phyloP scores from a whole-genome alignment of 2,113 vertebrate genomes.

The Epinephelus fuscoguttatus region DNA sequence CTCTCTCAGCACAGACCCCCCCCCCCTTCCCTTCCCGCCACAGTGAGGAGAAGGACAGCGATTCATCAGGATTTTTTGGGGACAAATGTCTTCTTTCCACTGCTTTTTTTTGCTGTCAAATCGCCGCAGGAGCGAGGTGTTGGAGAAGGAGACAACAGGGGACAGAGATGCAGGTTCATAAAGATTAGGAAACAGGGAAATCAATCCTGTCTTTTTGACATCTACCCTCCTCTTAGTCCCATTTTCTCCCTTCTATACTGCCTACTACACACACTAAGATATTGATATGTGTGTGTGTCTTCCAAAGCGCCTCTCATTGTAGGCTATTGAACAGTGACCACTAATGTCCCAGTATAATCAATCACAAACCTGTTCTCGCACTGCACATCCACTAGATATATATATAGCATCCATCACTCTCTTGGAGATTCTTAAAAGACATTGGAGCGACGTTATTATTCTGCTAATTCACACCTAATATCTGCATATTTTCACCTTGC shows the following conservation, averaged over 20 bases:
- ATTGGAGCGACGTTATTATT: slow-evolving; percentile 1
- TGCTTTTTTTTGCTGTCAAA: background rate
- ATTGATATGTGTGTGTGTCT: slow-evolving; percentile 39
- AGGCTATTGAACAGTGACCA: slow-evolving; percentile 41
- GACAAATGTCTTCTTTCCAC: background rate
- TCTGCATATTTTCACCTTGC: slow-evolving; percentile 29
- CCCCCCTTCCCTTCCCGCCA: background rate
- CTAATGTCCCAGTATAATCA: slow-evolving; percentile 49
- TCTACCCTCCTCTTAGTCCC: slow-evolving; percentile 7
- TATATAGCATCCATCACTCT: background rate
- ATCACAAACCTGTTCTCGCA: slow-evolving; percentile 18
- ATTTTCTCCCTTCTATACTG: slow-evolving; percentile 12
- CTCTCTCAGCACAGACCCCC: slow-evolving; percentile 21
- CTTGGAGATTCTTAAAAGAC: slow-evolving; percentile 3
- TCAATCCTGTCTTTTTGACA: slow-evolving; percentile 23
- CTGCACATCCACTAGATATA: background rate
- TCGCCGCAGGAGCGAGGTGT: slow-evolving; percentile 1
- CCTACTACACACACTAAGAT: slow-evolving; percentile 10
- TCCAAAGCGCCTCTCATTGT: slow-evolving; percentile 29
- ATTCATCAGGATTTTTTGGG: slow-evolving; percentile 34
- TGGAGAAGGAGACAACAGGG: slow-evolving; percentile 23
- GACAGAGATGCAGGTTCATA: slow-evolving; percentile 31
- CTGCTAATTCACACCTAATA: background rate
- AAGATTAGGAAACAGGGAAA: slow-evolving; percentile 19
- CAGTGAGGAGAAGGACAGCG: slow-evolving; percentile 35